phyloP scores from a whole-genome alignment of 2,113 vertebrate genomes.

The Nanger granti region DNA sequence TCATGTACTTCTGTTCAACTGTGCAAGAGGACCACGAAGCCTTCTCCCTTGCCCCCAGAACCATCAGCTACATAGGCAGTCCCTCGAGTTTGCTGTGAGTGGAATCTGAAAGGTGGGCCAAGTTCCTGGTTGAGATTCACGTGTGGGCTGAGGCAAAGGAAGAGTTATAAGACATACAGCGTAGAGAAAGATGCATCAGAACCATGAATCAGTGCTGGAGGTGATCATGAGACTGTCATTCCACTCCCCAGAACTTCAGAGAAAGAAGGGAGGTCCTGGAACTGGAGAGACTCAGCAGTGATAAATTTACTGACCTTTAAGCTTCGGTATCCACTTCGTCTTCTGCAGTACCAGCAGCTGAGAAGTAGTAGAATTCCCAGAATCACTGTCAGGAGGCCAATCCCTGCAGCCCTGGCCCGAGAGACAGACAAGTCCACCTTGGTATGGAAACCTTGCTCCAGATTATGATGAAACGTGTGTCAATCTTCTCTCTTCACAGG shows the following conservation, averaged over 20 bases:
- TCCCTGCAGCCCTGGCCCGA: conserved; percentile 85
- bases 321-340: conserved; percentile 87
- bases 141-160: background rate
- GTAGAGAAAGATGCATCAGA: background rate
- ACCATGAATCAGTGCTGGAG: background rate
- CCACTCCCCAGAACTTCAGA: background rate
- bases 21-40: background rate
- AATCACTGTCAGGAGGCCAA: conserved; percentile 87
- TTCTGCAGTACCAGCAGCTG: conserved; percentile 92
- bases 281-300: background rate
- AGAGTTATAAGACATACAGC: background rate
- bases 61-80: background rate
- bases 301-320: conserved; percentile 80
- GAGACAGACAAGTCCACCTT: conserved; percentile 20
- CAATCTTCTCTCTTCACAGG: background rate
- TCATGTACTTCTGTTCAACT: background rate
- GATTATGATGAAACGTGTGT: background rate
- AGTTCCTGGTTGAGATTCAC: background rate
- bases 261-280: background rate
- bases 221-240: background rate
- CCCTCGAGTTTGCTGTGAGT: background rate
- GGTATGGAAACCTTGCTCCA: background rate
- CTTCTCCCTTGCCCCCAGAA: background rate
- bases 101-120: background rate
- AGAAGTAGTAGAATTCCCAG: conserved; percentile 86